phyloP scores from a whole-genome alignment of 2,113 vertebrate species.

The Propithecus coquereli region DNA sequence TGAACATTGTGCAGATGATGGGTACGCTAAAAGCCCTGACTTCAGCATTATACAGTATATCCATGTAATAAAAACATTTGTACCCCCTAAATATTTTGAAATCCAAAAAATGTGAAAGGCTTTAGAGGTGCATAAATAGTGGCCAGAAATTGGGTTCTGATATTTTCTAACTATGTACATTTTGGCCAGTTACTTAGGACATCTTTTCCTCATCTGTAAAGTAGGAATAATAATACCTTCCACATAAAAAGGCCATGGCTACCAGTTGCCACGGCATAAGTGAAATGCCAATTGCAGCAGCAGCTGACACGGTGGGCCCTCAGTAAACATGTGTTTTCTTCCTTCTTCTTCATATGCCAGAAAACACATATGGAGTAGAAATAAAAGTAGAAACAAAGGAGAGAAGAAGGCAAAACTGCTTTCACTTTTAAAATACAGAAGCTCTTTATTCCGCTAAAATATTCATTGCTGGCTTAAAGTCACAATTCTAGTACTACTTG shows the following conservation, averaged over 20 bases:
- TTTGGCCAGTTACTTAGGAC: background rate
- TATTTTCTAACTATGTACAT: conserved; percentile 17
- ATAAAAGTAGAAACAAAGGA: conserved; percentile 16
- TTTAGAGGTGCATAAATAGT: background rate
- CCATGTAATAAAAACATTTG: too few species aligned
- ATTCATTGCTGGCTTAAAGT: background rate
- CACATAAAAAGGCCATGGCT: background rate
- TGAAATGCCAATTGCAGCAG: background rate
- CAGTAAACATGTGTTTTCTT: background rate
- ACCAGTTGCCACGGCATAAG: background rate
- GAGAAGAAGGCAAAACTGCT: background rate
- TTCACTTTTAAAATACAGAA: background rate
- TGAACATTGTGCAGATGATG: too few species aligned
- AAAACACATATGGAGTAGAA: conserved; percentile 4
- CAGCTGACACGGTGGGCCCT: background rate
- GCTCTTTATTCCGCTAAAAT: background rate
- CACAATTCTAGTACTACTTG: background rate
- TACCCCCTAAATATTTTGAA: too few species aligned
- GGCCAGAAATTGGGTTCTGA: background rate
- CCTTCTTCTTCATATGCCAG: background rate
- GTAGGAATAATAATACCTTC: background rate
- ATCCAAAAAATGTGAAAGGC: background rate
- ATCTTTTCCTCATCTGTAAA: background rate
- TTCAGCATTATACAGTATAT: too few species aligned
- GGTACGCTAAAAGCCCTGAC: too few species aligned